Conservation (phyloP, 2,888 invertebrate species). For the Amblyjoppa fuscipennis region DNA sequence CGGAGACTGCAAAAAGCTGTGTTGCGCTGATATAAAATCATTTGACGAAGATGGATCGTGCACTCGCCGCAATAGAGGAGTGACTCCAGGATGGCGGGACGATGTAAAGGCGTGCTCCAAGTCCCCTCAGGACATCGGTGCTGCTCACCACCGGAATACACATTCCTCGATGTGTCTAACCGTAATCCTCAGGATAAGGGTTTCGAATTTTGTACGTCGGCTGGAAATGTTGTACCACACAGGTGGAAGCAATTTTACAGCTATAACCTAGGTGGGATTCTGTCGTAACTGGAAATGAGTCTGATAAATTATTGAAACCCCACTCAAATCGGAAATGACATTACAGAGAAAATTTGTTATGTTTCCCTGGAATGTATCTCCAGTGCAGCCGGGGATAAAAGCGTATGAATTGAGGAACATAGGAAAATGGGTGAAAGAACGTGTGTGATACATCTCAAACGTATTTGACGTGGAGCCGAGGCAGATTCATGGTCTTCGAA, state of each 20-base stretch:
- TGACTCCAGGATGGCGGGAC: conserved; percentile 38
- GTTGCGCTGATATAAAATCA: conserved; percentile 66
- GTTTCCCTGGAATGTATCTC: background rate
- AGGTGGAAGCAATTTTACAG: background rate
- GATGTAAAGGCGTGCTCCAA: conserved; percentile 46
- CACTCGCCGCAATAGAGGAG: conserved; percentile 60
- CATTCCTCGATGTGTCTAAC: conserved; percentile 47
- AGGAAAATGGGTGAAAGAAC: background rate
- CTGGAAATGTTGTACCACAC: background rate
- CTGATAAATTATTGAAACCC: background rate
- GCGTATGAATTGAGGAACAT: background rate
- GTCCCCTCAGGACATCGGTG: conserved; percentile 28
- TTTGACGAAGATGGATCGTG: conserved; percentile 66
- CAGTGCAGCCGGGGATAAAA: background rate
- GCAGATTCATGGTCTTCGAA: background rate
- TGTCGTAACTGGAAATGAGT: background rate
- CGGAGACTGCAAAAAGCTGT: conserved; percentile 58
- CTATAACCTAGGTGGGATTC: background rate
- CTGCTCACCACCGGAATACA: conserved; percentile 35
- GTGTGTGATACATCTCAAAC: background rate
- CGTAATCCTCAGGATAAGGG: conserved; percentile 24
- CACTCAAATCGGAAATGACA: background rate
- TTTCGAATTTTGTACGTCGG: conserved; percentile 10
- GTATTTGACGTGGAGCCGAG: background rate
- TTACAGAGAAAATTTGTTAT: background rate